Conservation (phyloP, 2,888 invertebrate species). For the Fissipunctia ypsillon region DNA sequence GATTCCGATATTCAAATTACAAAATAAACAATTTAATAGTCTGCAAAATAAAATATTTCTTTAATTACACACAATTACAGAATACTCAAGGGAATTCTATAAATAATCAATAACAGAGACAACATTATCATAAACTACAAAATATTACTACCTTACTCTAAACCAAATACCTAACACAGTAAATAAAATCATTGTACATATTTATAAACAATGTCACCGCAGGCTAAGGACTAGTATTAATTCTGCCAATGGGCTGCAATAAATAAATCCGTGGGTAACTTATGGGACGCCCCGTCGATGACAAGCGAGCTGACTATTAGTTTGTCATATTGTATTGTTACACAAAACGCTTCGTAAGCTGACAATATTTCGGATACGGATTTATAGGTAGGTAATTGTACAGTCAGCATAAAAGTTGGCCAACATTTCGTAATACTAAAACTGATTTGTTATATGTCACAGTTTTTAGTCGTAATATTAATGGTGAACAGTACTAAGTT, state of each 20-base stretch:
- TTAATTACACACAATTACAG: not conserved
- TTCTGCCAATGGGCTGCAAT: conserved; percentile 53
- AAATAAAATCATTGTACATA: not conserved
- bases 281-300: conserved; percentile 52
- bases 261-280: conserved; percentile 60
- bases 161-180: not conserved
- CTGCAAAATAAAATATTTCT: not conserved
- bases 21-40: too few relatives aligned
- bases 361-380: conserved; percentile 48
- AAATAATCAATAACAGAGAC: not conserved
- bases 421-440: not conserved
- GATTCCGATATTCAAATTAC: too few relatives aligned
- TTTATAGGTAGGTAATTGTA: conserved; percentile 41
- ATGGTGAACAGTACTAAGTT: not conserved
- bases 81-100: not conserved
- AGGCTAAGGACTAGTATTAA: conserved; percentile 55
- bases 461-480: not conserved
- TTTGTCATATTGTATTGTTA: conserved; percentile 55
- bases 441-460: not conserved
- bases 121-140: not conserved
- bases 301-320: conserved; percentile 50
- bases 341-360: conserved; percentile 53
- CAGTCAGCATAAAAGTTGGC: not conserved
- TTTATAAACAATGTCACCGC: conserved; percentile 33
- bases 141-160: not conserved